Conservation (phyloP, 1,140 invertebrate genomes). For the Diorhabda sublineata region DNA sequence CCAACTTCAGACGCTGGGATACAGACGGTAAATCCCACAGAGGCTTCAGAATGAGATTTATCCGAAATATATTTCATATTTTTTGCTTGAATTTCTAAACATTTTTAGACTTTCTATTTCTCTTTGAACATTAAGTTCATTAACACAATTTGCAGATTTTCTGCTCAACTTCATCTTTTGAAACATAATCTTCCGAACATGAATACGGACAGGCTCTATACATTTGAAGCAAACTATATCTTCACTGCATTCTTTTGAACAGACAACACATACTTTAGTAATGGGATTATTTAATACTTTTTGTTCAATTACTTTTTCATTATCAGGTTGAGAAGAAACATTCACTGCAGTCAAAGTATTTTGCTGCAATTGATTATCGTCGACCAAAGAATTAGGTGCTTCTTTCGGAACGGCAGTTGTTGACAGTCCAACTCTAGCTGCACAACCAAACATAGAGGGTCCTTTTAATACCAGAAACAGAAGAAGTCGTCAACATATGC, state of each 20-base stretch:
- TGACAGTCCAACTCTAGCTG: background rate
- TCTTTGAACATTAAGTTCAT: background rate
- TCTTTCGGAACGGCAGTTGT: background rate
- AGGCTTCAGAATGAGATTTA: background rate
- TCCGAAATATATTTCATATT: background rate
- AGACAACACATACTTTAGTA: too few species aligned
- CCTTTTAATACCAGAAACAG: background rate
- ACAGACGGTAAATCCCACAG: background rate
- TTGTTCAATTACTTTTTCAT: too few species aligned
- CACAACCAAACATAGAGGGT: background rate
- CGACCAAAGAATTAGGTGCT: background rate
- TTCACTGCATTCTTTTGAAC: too few species aligned
- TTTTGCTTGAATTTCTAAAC: background rate
- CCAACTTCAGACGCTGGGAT: background rate
- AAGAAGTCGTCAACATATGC: constrained; percentile 28
- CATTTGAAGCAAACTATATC: too few species aligned
- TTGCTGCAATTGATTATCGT: too few species aligned
- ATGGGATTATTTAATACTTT: too few species aligned
- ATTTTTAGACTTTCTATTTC: background rate
- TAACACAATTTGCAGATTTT: background rate
- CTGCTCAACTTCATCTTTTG: too few species aligned
- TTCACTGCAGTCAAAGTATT: too few species aligned
- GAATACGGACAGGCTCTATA: too few species aligned
- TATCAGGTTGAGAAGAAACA: too few species aligned
- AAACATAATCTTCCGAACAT: too few species aligned